Evolutionary conservation across 2,888 invertebrate species (phyloP).

Genomic region (Dinocampus coccinellae): DNA sequence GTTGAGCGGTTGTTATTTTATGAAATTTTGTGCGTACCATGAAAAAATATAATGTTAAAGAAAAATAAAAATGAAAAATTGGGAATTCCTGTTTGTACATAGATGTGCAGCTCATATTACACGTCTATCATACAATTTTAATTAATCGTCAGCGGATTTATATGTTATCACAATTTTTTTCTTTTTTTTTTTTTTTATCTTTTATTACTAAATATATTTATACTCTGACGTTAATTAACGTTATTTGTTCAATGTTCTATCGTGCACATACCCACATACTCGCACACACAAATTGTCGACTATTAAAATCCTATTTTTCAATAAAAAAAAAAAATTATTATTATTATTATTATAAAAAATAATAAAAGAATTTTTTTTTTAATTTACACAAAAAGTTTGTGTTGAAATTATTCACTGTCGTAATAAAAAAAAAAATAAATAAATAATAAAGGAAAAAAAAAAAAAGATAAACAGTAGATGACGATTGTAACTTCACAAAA

Average conservation of each 20-base stretch:
- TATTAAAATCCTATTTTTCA: no score
- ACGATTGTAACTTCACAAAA: no score
- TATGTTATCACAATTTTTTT: constrained; percentile 32
- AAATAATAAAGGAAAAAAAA: no score
- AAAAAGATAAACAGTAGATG: no score
- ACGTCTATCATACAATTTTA: constrained; percentile 44
- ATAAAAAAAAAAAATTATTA: no score
- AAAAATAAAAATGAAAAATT: constrained; percentile 13
- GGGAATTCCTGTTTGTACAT: constrained; percentile 8
- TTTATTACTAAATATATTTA: not conserved
- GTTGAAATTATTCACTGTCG: no score
- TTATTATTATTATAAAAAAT: no score
- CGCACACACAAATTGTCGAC: no score
- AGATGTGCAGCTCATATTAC: constrained; percentile 41
- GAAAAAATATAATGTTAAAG: constrained; percentile 24
- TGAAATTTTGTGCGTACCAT: constrained; percentile 33
- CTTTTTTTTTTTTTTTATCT: constrained; percentile 12
- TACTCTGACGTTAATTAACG: not conserved
- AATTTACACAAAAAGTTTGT: no score
- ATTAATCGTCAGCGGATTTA: constrained; percentile 40
- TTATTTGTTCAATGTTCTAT: not conserved
- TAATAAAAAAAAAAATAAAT: no score
- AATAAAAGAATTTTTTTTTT: no score
- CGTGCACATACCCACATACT: not conserved
- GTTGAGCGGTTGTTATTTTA: constrained; percentile 29